Conservation (phyloP, 2,113 vertebrate genomes). For the Serinus canaria region DNA sequence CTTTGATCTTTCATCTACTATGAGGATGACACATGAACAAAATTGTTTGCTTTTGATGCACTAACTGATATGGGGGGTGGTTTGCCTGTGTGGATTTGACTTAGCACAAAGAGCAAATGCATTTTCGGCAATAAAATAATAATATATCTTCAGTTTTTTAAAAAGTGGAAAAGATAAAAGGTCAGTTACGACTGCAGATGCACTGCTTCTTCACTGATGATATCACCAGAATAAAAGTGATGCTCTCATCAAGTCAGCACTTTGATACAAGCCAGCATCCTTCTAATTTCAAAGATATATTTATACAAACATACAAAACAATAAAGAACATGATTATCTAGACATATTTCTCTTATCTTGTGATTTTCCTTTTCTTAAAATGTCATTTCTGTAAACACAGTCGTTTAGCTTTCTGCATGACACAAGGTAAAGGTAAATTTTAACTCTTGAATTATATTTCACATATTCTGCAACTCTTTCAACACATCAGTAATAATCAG, state of each 20-base stretch:
- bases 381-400: background rate
- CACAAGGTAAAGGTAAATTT: background rate
- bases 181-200: background rate
- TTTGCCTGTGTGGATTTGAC: background rate
- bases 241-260: background rate
- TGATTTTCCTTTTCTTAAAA: background rate
- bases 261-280: background rate
- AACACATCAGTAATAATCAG: background rate
- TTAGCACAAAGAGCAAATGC: background rate
- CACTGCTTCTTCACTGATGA: background rate
- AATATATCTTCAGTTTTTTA: background rate
- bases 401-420: background rate
- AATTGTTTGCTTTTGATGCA: background rate
- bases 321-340: background rate
- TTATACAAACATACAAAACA: background rate
- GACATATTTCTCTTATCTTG: background rate
- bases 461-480: background rate
- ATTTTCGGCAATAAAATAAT: background rate
- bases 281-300: background rate
- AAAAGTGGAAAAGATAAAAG: background rate
- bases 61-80: accelerated
- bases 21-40: background rate
- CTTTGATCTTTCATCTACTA: background rate
- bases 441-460: background rate
- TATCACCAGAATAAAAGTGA: background rate